Evolutionary conservation across 1,140 invertebrate species (phyloP).

Genomic region (Zelostemma sp.): DNA sequence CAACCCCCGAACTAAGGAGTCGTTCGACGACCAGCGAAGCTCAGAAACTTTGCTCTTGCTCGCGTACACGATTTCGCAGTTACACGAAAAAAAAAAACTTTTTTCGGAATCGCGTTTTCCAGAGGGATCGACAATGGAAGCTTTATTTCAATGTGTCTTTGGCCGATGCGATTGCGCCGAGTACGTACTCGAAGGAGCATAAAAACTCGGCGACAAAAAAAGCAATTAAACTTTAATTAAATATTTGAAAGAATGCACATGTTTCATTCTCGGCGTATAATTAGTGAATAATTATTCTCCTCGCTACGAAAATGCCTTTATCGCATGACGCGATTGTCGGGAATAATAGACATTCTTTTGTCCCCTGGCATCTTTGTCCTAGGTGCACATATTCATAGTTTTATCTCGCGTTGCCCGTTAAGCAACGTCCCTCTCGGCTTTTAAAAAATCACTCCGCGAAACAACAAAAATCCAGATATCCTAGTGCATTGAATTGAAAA

Average conservation of each 20-base stretch:
- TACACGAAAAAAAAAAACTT: too few relatives aligned
- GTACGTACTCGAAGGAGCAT: neutral
- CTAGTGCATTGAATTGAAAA: too few relatives aligned
- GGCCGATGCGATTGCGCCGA: too few relatives aligned
- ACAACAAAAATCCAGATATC: slow-evolving; percentile 9
- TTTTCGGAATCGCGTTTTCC: too few relatives aligned
- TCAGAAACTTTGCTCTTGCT: slow-evolving; percentile 38
- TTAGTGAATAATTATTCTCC: slow-evolving; percentile 30
- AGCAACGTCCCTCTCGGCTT: neutral
- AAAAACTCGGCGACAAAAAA: neutral
- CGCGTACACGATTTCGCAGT: neutral
- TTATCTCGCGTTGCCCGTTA: slow-evolving; percentile 12
- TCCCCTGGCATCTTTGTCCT: slow-evolving; percentile 21
- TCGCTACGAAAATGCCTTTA: slow-evolving; percentile 16
- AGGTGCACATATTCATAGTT: slow-evolving; percentile 23
- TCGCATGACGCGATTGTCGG: slow-evolving; percentile 16
- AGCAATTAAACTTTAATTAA: slow-evolving; percentile 19
- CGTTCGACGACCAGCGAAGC: slow-evolving; percentile 26
- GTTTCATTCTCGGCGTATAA: slow-evolving; percentile 19
- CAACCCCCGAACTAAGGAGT: slow-evolving; percentile 12
- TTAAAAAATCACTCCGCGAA: slow-evolving; percentile 5
- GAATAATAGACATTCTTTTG: slow-evolving; percentile 38
- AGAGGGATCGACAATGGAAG: too few relatives aligned
- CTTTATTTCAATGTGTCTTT: too few relatives aligned
- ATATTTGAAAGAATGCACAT: slow-evolving; percentile 21